Evolutionary conservation across 1,140 invertebrate genomes (phyloP).

Genomic region (Ditylenchus dipsaci): DNA sequence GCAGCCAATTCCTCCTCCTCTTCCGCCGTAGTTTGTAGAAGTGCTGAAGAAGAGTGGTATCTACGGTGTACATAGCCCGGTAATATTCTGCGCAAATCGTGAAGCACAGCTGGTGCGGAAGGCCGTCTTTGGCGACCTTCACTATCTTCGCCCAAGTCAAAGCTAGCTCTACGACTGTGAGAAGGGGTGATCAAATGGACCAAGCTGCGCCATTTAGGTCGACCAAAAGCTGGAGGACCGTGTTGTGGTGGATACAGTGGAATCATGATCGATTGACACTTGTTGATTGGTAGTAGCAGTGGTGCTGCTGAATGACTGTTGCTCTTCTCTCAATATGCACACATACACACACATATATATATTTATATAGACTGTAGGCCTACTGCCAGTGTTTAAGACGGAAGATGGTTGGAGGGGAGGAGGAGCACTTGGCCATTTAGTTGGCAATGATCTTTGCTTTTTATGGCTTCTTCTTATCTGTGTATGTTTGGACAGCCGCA

Average conservation of each 20-base stretch:
- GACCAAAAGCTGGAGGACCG: neutral
- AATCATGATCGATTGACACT: neutral
- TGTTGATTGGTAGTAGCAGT: no score
- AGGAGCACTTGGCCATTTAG: no score
- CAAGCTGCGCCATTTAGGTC: slow-evolving; percentile 5
- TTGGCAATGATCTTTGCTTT: no score
- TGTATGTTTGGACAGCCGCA: no score
- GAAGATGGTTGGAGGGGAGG: no score
- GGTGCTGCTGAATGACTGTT: no score
- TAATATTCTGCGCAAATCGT: neutral
- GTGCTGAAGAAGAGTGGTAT: slow-evolving; percentile 3
- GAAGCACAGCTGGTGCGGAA: slow-evolving; percentile 1
- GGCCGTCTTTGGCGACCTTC: neutral
- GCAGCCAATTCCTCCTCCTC: neutral
- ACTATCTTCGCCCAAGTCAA: neutral
- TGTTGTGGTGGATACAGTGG: neutral
- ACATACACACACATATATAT: no score
- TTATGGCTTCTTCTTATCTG: no score
- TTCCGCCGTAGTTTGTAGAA: neutral
- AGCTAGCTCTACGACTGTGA: neutral
- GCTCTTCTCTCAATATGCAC: no score
- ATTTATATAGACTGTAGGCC: no score
- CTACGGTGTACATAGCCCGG: neutral
- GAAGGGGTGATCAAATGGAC: slow-evolving; percentile 1
- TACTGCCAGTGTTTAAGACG: no score